These are phyloP conservation scores for Ameiurus melas DNA, from an alignment of 2,113 vertebrate species.

Conservation along the genomic window DNA sequence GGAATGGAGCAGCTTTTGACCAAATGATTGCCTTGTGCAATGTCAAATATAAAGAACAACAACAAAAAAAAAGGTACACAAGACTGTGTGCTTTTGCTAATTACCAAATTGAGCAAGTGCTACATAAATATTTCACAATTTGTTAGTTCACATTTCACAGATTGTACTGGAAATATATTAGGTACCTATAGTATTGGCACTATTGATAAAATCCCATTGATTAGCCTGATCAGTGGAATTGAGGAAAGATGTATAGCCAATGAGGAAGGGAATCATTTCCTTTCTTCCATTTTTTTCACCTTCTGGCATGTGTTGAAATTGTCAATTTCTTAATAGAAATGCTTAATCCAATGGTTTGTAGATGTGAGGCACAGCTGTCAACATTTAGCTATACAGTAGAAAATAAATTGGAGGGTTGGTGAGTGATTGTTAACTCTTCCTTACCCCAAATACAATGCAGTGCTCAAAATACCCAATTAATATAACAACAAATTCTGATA, in stretches of 20 bases:
- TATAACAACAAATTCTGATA: neutral
- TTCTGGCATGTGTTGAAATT: neutral
- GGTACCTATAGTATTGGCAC: conserved; percentile 36
- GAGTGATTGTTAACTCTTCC: neutral
- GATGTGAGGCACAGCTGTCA: conserved; percentile 47
- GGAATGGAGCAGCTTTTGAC: conserved; percentile 52
- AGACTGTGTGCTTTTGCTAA: conserved; percentile 8
- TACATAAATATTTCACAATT: conserved; percentile 46
- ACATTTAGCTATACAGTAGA: conserved; percentile 44
- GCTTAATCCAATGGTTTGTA: conserved; percentile 1
- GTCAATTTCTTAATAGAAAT: neutral
- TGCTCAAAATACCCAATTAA: neutral
- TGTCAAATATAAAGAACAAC: conserved; percentile 28
- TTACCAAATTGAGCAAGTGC: conserved; percentile 31
- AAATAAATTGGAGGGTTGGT: neutral
- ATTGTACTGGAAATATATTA: conserved; percentile 23
- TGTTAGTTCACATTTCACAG: conserved; percentile 25
- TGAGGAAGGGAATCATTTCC: neutral
- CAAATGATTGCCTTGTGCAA: conserved; percentile 57
- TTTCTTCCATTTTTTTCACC: neutral
- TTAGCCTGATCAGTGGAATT: neutral
- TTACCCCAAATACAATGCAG: neutral
- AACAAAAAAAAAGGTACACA: neutral
- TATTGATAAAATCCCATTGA: neutral
- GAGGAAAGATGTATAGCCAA: neutral